Evolutionary conservation across 2,797 vertebrate genomes (phyloP), one percentile per base, ranked within the genome.

Genomic region (Taenioides sp.): DNA sequence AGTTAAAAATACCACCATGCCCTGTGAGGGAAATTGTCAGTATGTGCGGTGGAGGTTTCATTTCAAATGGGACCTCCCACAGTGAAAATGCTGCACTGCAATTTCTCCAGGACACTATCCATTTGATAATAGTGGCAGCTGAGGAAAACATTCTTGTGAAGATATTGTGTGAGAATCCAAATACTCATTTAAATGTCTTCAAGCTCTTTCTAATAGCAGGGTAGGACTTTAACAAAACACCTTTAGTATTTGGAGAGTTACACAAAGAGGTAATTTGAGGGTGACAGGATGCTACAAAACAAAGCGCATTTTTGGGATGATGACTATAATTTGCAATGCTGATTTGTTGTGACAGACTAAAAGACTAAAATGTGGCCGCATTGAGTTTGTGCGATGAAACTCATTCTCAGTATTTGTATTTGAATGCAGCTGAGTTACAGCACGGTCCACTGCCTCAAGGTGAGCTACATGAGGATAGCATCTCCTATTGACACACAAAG

Each of bases 401-500:
- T 31, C 34, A 61, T 67, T 47, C 49, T 63, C 22, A 31, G 65
- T 54, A 55, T 23, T 65, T 52, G 7, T 67, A 70, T 79, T n/a
- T 27, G 55, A 61, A 34, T 43, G 54, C 43, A 60, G 52, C 20
- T 22, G 20, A 22, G 75, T 65, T 65, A 64, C n/a, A 55, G 64
- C 68, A 86, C 20, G 80, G 78, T 82, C 73, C 80, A 78, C 50
- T 75, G 84, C 80, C 74, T 87, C 87, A 89, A 90, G 88, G 85
- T 90, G 83, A 87, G 81, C 58, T 67, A 75, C 1, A 20, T 83
- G 58, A 78, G 86, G 87, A 86, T 86, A 86, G 86, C 76, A 86
- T 90, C 87, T 90, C 69, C 79, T 85, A 87, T 84, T 85, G 87
- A 91, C 86, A 86, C 69, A 61, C 54, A 74, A 76, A 86, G 83